Conservation (phyloP, 2,797 vertebrate species). For the Acrossocheilus wenchowensis region DNA sequence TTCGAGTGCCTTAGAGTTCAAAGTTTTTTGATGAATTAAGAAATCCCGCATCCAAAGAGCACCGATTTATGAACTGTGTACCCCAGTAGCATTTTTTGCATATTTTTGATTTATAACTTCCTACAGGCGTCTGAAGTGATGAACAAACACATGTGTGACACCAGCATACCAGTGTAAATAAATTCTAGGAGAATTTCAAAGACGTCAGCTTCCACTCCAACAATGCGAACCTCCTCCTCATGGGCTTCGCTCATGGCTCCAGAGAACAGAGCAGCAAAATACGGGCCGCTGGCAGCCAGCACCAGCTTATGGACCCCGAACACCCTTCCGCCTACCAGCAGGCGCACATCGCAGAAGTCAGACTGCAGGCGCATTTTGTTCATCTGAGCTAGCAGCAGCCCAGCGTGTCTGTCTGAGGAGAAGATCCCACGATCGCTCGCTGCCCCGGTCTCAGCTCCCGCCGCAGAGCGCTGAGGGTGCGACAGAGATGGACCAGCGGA, state of each 20-base stretch:
- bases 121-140: not conserved
- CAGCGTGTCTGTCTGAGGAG: slow-evolving; percentile 87
- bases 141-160: not conserved
- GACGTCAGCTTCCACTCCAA: slow-evolving; percentile 86
- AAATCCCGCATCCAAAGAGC: too few species aligned
- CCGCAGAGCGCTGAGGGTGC: not conserved
- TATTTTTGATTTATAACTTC: not conserved
- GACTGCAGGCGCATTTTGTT: slow-evolving; percentile 88
- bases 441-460: not conserved
- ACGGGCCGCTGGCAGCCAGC: slow-evolving; percentile 93
- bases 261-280: slow-evolving; percentile 92
- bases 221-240: slow-evolving; percentile 89
- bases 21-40: not conserved
- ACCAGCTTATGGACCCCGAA: slow-evolving; percentile 92
- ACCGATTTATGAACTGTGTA: too few species aligned
- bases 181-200: slow-evolving; percentile 92
- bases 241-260: slow-evolving; percentile 91
- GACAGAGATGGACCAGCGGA: not conserved
- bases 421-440: slow-evolving; percentile 69
- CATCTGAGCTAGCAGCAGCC: slow-evolving; percentile 89
- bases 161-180: slow-evolving; percentile 84
- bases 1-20: too few species aligned
- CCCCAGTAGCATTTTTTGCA: not conserved
- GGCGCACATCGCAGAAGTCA: slow-evolving; percentile 91
- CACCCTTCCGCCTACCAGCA: slow-evolving; percentile 83